A percentile compares a stretch with the other conserved stretches of the same genome.
phyloP scores from a whole-genome alignment of 2,888 invertebrate genomes.

The Meiosimyza platycephala region DNA sequence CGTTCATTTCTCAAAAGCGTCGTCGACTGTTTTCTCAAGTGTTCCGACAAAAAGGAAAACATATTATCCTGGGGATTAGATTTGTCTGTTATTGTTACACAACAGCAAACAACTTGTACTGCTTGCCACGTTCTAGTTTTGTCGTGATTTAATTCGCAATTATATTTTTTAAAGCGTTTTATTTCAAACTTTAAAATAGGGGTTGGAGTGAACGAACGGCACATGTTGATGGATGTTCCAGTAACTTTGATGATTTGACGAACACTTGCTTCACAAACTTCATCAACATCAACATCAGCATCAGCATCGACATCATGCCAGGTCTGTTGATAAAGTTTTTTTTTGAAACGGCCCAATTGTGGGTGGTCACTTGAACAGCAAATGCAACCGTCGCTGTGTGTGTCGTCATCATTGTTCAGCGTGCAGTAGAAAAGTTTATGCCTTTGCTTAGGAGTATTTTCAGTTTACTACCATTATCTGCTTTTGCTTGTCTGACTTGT shows the following conservation, averaged over 20 bases:
- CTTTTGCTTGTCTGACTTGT: constrained; percentile 18
- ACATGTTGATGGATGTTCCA: neutral
- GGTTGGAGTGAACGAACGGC: neutral
- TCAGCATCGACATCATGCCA: neutral
- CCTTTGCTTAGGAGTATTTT: neutral
- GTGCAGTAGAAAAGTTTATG: neutral
- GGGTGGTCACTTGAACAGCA: no score
- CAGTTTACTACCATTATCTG: constrained; percentile 19
- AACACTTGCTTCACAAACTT: neutral
- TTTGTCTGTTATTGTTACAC: constrained; percentile 44
- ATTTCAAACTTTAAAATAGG: neutral
- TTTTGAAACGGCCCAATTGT: no score
- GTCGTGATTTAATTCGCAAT: constrained; percentile 11
- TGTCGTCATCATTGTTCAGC: neutral
- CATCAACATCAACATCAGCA: neutral
- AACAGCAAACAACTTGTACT: constrained; percentile 5
- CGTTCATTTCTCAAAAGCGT: constrained; percentile 15
- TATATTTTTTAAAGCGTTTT: constrained; percentile 19
- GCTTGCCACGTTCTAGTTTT: constrained; percentile 1
- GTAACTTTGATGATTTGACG: neutral
- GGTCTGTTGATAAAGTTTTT: neutral
- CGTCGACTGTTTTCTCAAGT: constrained; percentile 39
- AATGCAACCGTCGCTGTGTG: neutral
- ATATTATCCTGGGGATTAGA: constrained; percentile 50
- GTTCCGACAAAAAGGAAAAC: constrained; percentile 41